phyloP scores from a whole-genome alignment of 1,140 invertebrate species.

The Heterodera carotae region DNA sequence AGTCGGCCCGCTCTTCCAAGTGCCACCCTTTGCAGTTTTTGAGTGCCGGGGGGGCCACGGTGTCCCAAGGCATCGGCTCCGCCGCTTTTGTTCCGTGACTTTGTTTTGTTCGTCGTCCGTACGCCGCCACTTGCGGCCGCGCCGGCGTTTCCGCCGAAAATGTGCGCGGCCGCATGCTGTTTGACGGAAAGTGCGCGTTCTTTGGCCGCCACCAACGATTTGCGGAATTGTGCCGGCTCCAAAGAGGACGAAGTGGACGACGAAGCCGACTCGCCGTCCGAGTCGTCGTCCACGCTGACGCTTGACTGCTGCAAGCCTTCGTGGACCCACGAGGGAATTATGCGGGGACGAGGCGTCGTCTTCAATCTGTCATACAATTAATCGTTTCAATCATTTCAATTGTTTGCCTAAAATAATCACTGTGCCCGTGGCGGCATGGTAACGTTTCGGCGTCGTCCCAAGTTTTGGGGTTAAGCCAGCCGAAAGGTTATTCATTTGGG shows the following conservation, averaged over 20 bases:
- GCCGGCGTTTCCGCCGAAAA: slow-evolving; percentile 9
- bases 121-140: neutral
- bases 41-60: slow-evolving; percentile 4
- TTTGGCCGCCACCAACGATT: slow-evolving; percentile 28
- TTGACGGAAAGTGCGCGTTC: slow-evolving; percentile 30
- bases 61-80: slow-evolving; percentile 4
- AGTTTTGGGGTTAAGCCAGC: no score
- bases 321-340: slow-evolving; percentile 64
- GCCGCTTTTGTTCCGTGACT: neutral
- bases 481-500: no score
- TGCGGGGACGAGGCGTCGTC: slow-evolving; percentile 55
- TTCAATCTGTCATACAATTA: slow-evolving; percentile 6
- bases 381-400: neutral
- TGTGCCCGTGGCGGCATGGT: no score
- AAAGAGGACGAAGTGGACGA: slow-evolving; percentile 37
- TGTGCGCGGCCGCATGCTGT: slow-evolving; percentile 11
- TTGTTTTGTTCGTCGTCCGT: neutral
- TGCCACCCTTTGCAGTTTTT: slow-evolving; percentile 47
- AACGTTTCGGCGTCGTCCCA: no score
- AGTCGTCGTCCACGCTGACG: slow-evolving; percentile 63
- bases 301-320: slow-evolving; percentile 58
- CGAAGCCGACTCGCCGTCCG: slow-evolving; percentile 40
- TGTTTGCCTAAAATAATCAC: slow-evolving; percentile 6
- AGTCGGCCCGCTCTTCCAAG: slow-evolving; percentile 46
- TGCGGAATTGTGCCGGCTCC: slow-evolving; percentile 36